Evolutionary conservation across 2,888 invertebrate genomes (phyloP).

Genomic region (Oscheius sp.): DNA sequence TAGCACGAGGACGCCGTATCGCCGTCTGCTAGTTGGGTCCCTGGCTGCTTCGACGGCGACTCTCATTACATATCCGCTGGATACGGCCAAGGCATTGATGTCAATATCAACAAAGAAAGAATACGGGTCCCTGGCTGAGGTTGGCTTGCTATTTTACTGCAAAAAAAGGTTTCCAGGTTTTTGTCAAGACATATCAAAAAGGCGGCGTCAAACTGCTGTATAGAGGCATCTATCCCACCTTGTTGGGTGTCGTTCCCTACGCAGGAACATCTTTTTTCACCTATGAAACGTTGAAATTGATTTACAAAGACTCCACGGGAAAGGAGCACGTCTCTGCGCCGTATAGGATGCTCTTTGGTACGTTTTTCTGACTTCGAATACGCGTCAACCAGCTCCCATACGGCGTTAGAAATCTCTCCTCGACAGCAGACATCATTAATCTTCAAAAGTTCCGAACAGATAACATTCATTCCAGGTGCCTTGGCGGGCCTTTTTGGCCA

Average conservation of each 20-base stretch:
- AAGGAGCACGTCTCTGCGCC: slow-evolving; percentile 39
- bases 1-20: slow-evolving; percentile 74
- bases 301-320: slow-evolving; percentile 77
- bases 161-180: slow-evolving; percentile 50
- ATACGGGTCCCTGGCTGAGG: slow-evolving; percentile 45
- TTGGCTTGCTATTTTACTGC: neutral
- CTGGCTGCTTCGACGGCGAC: slow-evolving; percentile 95
- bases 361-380: neutral
- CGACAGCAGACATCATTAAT: neutral
- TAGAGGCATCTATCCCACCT: slow-evolving; percentile 63
- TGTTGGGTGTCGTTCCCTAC: slow-evolving; percentile 71
- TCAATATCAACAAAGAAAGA: slow-evolving; percentile 52
- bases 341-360: slow-evolving; percentile 36
- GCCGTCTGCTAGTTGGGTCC: slow-evolving; percentile 88
- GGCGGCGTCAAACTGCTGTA: slow-evolving; percentile 65
- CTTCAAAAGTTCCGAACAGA: neutral
- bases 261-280: slow-evolving; percentile 88
- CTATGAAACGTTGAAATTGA: slow-evolving; percentile 90
- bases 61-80: slow-evolving; percentile 92
- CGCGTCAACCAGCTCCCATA: neutral
- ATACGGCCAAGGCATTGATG: slow-evolving; percentile 84
- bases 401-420: too few species aligned
- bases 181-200: slow-evolving; percentile 65
- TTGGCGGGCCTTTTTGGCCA: slow-evolving; percentile 91
- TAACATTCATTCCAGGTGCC: slow-evolving; percentile 42